Conservation (phyloP, 1,140 invertebrate genomes). For the Meloidogyne hapla region DNA sequence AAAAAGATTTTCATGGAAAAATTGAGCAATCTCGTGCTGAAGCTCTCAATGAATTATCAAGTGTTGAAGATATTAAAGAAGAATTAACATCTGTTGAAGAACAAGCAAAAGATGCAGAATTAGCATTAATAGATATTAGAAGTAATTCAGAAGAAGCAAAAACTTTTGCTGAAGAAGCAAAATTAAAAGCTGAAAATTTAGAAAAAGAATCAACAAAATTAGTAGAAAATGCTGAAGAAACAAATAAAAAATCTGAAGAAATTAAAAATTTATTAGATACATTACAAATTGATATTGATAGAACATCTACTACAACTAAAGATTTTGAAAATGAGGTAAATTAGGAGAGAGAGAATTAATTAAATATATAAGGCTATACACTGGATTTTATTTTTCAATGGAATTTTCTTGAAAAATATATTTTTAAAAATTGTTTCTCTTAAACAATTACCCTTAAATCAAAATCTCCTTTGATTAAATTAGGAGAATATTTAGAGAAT, state of each 20-base stretch:
- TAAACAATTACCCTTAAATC: too few relatives aligned
- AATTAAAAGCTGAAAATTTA: conserved; percentile 47
- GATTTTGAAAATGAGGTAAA: conserved; percentile 50
- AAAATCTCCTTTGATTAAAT: too few relatives aligned
- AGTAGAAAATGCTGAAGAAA: conserved; percentile 33
- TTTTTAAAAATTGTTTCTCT: too few relatives aligned
- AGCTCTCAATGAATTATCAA: conserved; percentile 49
- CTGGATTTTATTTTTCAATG: too few relatives aligned
- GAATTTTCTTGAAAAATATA: too few relatives aligned
- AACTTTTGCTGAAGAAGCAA: conserved; percentile 42
- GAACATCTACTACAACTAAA: conserved; percentile 40
- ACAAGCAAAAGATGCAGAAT: conserved; percentile 44
- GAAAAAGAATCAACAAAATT: conserved; percentile 45
- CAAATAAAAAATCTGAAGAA: conserved; percentile 35
- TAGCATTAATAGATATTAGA: conserved; percentile 47
- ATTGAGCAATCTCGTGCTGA: conserved; percentile 57
- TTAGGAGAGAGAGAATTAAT: background rate
- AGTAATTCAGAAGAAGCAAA: conserved; percentile 47
- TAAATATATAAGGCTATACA: background rate
- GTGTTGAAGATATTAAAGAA: conserved; percentile 48
- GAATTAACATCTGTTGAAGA: conserved; percentile 46
- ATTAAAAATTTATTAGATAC: conserved; percentile 35
- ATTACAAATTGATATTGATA: conserved; percentile 26
- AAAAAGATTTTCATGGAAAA: conserved; percentile 57
- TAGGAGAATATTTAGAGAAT: too few relatives aligned